These are phyloP conservation scores for Aphidius ervi DNA, from an alignment of 1,140 invertebrate genomes.

Conservation along the genomic window DNA sequence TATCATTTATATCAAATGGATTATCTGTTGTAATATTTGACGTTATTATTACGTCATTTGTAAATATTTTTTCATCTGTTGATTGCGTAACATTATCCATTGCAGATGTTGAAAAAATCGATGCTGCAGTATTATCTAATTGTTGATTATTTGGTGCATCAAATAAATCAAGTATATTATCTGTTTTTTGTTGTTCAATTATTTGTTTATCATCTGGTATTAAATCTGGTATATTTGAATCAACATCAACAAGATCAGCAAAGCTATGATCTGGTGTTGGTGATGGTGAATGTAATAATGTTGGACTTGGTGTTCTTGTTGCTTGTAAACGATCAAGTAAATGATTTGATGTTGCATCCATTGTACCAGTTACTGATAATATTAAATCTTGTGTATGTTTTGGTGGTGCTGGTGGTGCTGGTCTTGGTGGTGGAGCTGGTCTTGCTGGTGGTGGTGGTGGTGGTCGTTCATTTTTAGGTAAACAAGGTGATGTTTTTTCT, in stretches of 20 bases:
- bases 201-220: slow-evolving; percentile 32
- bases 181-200: slow-evolving; percentile 25
- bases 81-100: slow-evolving; percentile 20
- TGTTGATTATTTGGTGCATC: slow-evolving; percentile 34
- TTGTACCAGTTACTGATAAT: slow-evolving; percentile 77
- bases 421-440: slow-evolving; percentile 45
- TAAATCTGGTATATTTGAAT: slow-evolving; percentile 45
- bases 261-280: slow-evolving; percentile 73
- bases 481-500: slow-evolving; percentile 23
- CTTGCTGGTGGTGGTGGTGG: slow-evolving; percentile 46
- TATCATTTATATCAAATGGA: slow-evolving; percentile 29
- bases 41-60: slow-evolving; percentile 10
- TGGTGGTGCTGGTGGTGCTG: slow-evolving; percentile 58
- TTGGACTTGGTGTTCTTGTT: slow-evolving; percentile 76
- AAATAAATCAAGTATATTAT: slow-evolving; percentile 47
- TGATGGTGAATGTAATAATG: slow-evolving; percentile 78
- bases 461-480: slow-evolving; percentile 28
- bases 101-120: slow-evolving; percentile 36
- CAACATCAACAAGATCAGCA: slow-evolving; percentile 64
- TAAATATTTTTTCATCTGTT: slow-evolving; percentile 16
- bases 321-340: slow-evolving; percentile 76
- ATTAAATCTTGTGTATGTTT: slow-evolving; percentile 81
- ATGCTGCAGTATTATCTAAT: slow-evolving; percentile 30
- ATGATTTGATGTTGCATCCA: slow-evolving; percentile 83
- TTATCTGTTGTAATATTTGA: slow-evolving; percentile 32